Conservation (phyloP, 2,888 invertebrate species). For the Pyrgus malvae region DNA sequence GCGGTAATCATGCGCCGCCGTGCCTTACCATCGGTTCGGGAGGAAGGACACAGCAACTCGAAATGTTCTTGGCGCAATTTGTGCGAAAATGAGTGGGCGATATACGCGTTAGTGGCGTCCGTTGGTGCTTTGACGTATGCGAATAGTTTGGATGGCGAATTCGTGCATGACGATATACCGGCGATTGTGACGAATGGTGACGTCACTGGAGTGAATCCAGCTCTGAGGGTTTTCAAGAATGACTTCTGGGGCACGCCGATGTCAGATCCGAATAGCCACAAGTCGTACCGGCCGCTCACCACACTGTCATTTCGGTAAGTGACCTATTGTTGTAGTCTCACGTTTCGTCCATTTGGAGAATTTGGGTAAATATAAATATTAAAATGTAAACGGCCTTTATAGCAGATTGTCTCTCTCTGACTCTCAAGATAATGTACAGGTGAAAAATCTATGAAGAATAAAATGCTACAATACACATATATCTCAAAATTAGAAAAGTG, state of each 20-base stretch:
- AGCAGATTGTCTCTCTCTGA: no score
- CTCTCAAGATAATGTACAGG: no score
- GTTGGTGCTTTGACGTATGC: constrained; percentile 87
- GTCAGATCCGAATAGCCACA: constrained; percentile 90
- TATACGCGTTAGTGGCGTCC: constrained; percentile 84
- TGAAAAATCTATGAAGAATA: no score
- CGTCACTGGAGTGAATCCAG: constrained; percentile 84
- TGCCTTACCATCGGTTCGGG: constrained; percentile 67
- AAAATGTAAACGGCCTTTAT: neutral
- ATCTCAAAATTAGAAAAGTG: no score
- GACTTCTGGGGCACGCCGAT: constrained; percentile 96
- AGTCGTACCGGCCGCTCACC: constrained; percentile 92
- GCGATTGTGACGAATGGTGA: constrained; percentile 92
- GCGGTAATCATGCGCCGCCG: constrained; percentile 70
- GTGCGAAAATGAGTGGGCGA: constrained; percentile 80
- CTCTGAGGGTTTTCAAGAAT: constrained; percentile 85
- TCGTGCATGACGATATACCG: constrained; percentile 94
- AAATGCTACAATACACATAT: no score
- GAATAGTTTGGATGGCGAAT: constrained; percentile 90
- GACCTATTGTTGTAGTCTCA: neutral
- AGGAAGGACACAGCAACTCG: constrained; percentile 60
- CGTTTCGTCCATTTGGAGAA: no score
- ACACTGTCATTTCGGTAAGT: constrained; percentile 92
- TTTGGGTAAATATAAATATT: neutral
- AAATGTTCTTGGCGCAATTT: constrained; percentile 46